Evolutionary conservation across 2,113 vertebrate species (phyloP), one percentile per base, ranked within the genome.

Genomic region (Crocuta crocuta): DNA sequence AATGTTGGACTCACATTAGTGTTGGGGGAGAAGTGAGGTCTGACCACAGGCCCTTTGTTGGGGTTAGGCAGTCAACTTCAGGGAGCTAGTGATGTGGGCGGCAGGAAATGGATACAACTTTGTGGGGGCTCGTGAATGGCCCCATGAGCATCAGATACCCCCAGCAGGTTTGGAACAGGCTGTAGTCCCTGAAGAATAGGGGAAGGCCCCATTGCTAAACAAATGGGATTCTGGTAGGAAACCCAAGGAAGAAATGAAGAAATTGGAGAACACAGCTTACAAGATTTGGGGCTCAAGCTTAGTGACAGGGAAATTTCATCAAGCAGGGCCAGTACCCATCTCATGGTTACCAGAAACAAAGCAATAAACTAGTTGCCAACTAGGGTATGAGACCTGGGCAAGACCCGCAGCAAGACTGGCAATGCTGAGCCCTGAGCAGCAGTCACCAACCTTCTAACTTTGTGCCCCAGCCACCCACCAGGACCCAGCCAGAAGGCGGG

Each of bases 161-260:
- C 74, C 73, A 19, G 48, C 11, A 79, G 26, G 12, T 68, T 35
- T 87, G 65, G 23, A 79, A 68, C 9, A 73, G 50, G 45, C 31
- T 24, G 10, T 61, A 24, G 50, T 87, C 12, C 33, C 82, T 35
- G 4, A 50, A 86, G 65, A 88, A 33, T 23, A 74, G 55, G 55
- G 61, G 10, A 74, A 91, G 33, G 5, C 9, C 17, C 66, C 23
- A 9, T 24, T 33, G 81, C 43, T 91, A 82, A 95, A 92, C 93
- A 21, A 71, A 26, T 35, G 61, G 21, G 43, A 50, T 55, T 79
- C 28, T 43, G 35, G 31, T 31, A 21, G 21, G 31, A 50, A 16
- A 71, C 53, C 66, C 65, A 96, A 81, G 26, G 70, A 88, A 35
- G n/a, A 48, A 94, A 35, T 88, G 70, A 81, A 93, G 50, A 89